A percentile compares a stretch with the other conserved stretches of the same genome.
Conservation (phyloP, 2,797 vertebrate genomes). For the Eremophila alpestris region DNA sequence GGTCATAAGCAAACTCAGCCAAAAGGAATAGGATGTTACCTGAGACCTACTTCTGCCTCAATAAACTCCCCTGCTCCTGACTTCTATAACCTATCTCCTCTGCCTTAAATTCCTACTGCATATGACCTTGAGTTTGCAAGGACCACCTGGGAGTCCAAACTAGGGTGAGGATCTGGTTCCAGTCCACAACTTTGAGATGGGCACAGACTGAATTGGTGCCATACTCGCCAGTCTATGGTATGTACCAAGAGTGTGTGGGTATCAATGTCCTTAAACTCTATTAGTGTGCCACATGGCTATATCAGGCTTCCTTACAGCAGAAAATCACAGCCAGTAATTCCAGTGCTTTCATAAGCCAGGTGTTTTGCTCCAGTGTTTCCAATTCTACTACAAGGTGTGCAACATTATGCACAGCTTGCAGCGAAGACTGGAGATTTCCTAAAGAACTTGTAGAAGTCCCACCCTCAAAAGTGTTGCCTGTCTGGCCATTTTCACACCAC, state of each 20-base stretch:
- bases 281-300: neutral
- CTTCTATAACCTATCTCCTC: neutral
- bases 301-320: neutral
- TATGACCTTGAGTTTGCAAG: neutral
- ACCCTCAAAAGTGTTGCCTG: neutral
- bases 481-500: neutral
- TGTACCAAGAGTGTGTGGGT: rapidly evolving
- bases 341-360: neutral
- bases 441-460: neutral
- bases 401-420: neutral
- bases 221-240: neutral
- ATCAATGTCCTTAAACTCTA: neutral
- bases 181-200: neutral
- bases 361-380: neutral
- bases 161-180: neutral
- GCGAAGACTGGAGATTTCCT: neutral
- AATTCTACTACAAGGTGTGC: neutral
- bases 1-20: neutral
- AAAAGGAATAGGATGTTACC: neutral
- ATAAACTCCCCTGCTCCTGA: neutral
- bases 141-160: neutral
- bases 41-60: neutral
- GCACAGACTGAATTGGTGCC: neutral
- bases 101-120: neutral
- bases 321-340: neutral